Conservation (phyloP, 2,888 invertebrate species). For the Anoplius nigerrimus region DNA sequence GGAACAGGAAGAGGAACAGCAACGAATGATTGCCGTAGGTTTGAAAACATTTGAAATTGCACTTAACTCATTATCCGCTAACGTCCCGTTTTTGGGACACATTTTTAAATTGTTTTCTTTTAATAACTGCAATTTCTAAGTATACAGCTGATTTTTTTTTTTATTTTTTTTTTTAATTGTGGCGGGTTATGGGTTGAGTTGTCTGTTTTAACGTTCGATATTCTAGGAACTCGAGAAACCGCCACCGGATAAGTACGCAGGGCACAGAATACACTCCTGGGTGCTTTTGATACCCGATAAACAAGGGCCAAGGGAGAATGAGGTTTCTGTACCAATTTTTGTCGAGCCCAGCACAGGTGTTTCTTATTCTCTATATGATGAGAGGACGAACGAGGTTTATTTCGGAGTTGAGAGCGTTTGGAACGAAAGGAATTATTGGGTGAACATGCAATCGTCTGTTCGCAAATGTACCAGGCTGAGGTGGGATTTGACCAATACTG, state of each 20-base stretch:
- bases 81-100: too few relatives aligned
- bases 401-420: conserved; percentile 89
- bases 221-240: conserved; percentile 80
- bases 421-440: conserved; percentile 91
- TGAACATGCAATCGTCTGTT: conserved; percentile 80
- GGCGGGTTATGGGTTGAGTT: too few relatives aligned
- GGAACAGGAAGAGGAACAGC: conserved; percentile 66
- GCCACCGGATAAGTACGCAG: conserved; percentile 81
- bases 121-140: too few relatives aligned
- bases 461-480: conserved; percentile 77
- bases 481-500: conserved; percentile 80
- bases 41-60: too few relatives aligned
- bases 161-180: conserved; percentile 10
- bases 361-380: conserved; percentile 66
- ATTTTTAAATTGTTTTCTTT: too few relatives aligned
- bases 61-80: too few relatives aligned
- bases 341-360: conserved; percentile 90
- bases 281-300: conserved; percentile 82
- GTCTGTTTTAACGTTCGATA: not conserved
- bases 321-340: conserved; percentile 83
- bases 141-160: not conserved
- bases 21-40: conserved; percentile 46
- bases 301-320: conserved; percentile 74
- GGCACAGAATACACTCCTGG: conserved; percentile 89
- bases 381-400: conserved; percentile 80